Conservation (phyloP, 2,113 vertebrate species). For the Sinocyclocheilus anshuiensis region DNA sequence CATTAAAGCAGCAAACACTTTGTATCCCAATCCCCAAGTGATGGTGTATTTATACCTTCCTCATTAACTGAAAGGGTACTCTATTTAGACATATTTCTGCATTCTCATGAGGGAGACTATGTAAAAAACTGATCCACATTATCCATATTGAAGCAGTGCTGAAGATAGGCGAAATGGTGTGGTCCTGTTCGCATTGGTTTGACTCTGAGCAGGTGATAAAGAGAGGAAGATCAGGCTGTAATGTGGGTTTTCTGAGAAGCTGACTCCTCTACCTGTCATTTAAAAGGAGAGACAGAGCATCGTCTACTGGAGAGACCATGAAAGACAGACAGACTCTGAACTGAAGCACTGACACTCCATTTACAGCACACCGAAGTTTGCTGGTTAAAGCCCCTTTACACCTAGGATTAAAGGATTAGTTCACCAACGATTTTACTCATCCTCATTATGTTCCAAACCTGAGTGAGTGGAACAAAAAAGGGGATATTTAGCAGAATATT, state of each 20-base stretch:
- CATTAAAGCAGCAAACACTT: neutral
- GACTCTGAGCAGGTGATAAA: conserved; percentile 12
- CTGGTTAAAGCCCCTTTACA: conserved; percentile 4
- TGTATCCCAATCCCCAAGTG: neutral
- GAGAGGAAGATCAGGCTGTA: neutral
- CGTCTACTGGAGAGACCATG: conserved; percentile 54
- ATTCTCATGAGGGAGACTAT: conserved; percentile 20
- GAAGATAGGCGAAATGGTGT: neutral
- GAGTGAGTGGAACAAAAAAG: neutral
- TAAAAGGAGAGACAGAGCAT: conserved; percentile 54
- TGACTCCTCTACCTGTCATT: conserved; percentile 7
- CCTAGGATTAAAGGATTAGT: neutral
- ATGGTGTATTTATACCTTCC: conserved; percentile 4
- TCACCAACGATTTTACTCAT: neutral
- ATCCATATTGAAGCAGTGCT: neutral
- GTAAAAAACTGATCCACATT: conserved; percentile 32
- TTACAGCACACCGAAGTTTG: neutral
- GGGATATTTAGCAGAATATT: neutral
- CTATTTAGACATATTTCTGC: neutral
- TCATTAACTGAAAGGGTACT: conserved; percentile 7
- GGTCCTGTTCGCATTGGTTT: conserved; percentile 29
- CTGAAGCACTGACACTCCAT: conserved; percentile 6
- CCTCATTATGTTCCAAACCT: neutral
- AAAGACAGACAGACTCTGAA: neutral
- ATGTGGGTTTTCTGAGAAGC: neutral